Evolutionary conservation across 2,888 invertebrate species (phyloP).

Genomic region (Pseudoips prasinana): DNA sequence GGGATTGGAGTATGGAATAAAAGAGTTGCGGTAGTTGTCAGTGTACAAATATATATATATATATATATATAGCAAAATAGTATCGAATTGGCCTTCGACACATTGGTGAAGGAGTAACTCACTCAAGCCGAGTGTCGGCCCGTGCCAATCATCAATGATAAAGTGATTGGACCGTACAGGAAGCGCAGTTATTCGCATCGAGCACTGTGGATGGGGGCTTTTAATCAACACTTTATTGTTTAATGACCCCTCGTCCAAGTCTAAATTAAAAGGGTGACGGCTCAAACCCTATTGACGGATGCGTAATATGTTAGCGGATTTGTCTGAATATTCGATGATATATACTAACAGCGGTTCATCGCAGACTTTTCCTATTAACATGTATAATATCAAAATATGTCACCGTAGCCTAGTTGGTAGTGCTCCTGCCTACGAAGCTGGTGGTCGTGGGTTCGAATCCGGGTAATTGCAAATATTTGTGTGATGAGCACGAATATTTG

Average conservation of each 20-base stretch:
- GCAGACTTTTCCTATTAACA: no score
- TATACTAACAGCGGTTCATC: slow-evolving; percentile 46
- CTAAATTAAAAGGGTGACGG: slow-evolving; percentile 82
- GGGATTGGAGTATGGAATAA: no score
- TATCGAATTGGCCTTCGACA: slow-evolving; percentile 23
- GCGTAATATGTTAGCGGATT: slow-evolving; percentile 72
- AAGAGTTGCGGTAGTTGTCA: no score
- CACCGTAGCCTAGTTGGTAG: no score
- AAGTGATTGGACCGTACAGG: slow-evolving; percentile 76
- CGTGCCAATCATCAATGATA: slow-evolving; percentile 79
- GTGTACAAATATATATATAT: no score
- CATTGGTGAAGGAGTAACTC: slow-evolving; percentile 26
- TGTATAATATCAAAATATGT: no score
- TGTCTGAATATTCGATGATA: slow-evolving; percentile 69
- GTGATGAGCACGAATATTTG: no score
- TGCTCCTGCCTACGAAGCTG: no score
- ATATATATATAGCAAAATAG: no score
- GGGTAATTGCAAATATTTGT: no score
- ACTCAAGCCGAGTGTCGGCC: slow-evolving; percentile 44
- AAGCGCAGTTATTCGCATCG: slow-evolving; percentile 75
- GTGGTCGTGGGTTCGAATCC: no score
- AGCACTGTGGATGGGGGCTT: slow-evolving; percentile 77
- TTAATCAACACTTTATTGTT: slow-evolving; percentile 83
- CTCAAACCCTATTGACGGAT: slow-evolving; percentile 77
- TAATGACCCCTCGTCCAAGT: slow-evolving; percentile 79